Evolutionary conservation across 1,140 invertebrate genomes (phyloP).

Genomic region (Dinoponera quadriceps): DNA sequence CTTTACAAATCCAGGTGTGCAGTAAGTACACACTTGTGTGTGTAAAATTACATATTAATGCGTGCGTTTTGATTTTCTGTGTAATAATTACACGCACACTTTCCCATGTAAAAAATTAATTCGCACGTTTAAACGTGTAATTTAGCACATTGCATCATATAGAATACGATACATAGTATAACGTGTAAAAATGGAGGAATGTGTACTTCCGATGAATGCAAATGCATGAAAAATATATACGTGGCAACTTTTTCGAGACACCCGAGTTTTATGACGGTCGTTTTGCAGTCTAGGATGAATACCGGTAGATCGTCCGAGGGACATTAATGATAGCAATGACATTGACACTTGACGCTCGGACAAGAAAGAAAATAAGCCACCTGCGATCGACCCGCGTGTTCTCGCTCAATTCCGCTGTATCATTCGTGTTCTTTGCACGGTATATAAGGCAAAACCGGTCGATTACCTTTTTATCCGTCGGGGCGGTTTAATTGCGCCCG

Average conservation of each 20-base stretch:
- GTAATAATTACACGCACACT: too few species aligned
- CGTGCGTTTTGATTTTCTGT: too few species aligned
- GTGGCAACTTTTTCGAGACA: neutral
- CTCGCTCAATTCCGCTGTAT: neutral
- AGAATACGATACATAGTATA: too few species aligned
- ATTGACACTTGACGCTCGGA: neutral
- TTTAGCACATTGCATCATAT: too few species aligned
- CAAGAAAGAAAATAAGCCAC: neutral
- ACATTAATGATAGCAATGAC: slow-evolving; percentile 3
- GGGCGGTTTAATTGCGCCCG: slow-evolving; percentile 46
- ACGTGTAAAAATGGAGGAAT: too few species aligned
- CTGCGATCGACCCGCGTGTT: slow-evolving; percentile 25
- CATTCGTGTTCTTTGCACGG: neutral
- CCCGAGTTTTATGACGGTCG: neutral
- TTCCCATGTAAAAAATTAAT: too few species aligned
- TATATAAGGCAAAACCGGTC: slow-evolving; percentile 50
- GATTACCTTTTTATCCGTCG: slow-evolving; percentile 43
- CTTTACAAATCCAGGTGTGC: too few species aligned
- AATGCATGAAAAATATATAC: too few species aligned
- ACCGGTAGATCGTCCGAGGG: neutral
- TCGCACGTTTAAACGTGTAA: too few species aligned
- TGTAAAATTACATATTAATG: too few species aligned
- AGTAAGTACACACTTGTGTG: too few species aligned
- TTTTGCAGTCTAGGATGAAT: neutral
- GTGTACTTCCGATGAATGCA: too few species aligned